These are phyloP conservation scores for Drosophila multiciliata DNA, from an alignment of 2,888 invertebrate species.

Conservation along the genomic window DNA sequence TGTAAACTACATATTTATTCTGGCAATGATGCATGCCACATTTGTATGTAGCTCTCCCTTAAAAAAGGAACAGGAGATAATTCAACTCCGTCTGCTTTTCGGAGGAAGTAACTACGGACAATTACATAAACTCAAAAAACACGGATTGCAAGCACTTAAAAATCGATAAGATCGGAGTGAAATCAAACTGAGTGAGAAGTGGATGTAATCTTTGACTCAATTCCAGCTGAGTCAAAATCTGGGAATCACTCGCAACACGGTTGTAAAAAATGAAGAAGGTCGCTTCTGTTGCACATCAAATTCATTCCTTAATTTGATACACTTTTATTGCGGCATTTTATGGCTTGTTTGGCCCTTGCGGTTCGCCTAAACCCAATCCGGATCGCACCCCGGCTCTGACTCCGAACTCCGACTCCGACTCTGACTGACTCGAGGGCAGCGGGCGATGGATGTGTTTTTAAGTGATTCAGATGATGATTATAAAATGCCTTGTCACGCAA, in stretches of 20 bases:
- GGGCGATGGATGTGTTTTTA: constrained; percentile 65
- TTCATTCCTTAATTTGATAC: constrained; percentile 77
- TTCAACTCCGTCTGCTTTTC: background rate
- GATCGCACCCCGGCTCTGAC: constrained; percentile 35
- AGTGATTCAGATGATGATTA: constrained; percentile 77
- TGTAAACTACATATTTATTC: background rate
- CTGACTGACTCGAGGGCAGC: background rate
- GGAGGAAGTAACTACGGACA: background rate
- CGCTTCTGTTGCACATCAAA: constrained; percentile 53
- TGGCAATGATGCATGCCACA: background rate
- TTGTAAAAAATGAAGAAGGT: constrained; percentile 25
- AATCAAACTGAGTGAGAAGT: constrained; percentile 31
- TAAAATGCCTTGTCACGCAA: constrained; percentile 82
- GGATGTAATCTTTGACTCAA: background rate
- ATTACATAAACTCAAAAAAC: background rate
- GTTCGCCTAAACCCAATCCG: constrained; percentile 51
- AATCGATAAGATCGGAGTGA: constrained; percentile 5
- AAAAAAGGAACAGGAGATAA: constrained; percentile 48
- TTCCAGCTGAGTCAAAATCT: constrained; percentile 9
- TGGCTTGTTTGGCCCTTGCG: constrained; percentile 76
- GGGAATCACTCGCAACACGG: constrained; percentile 22
- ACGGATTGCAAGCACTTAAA: constrained; percentile 6
- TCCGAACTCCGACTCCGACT: background rate
- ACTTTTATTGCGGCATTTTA: constrained; percentile 78
- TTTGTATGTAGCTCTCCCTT: constrained; percentile 12